Evolutionary conservation across 2,113 vertebrate species (phyloP), one percentile per base, ranked within the genome.

Genomic region (Campylomormyrus tamandua): DNA sequence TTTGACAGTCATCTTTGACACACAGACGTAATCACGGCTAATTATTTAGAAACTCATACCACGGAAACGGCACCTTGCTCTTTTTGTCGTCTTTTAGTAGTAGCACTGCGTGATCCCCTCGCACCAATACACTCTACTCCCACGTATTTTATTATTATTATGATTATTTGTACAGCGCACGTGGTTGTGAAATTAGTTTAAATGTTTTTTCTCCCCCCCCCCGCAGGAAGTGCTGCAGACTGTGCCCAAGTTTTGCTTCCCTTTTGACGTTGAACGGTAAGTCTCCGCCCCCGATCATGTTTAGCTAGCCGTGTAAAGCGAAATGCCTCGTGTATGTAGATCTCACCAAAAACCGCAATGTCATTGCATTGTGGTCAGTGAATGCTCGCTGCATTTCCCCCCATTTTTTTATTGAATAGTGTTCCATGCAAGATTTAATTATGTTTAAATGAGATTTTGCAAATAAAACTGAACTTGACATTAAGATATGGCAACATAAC

Each of bases 221-320:
- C n/a, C 95, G 74, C 95, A 99, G 98, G 98, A 99, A 94, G 96
- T 99, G 89, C 96, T 99, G 90, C 97, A 97, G 95, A 98, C 95
- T 0, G 94, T 99, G 93, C 98, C 98, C 87, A 99, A 97, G 96
- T 99, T 99, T 97, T 99, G 98, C 96, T 99, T 99, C 95, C 98
- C 98, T 89, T 99, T 99, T 95, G 98, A 99, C 80, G 48, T 98
- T 92, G 97, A 98, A 96, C 98, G 98, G 98, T 99, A 97, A 80
- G 92, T 90, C 92, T 92, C 84, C n/a, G 10, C 62, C 62, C 58
- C n/a, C 10, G 27, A 31, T 70, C 27, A 70, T 31, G n/a, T 13
- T 70, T 13, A 70, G 62, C 62, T 70, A 11, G 62, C 27, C n/a
- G n/a, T 31, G n/a, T 62, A 62, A 62, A 62, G 24, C n/a, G 56